Conservation (phyloP, 2,113 vertebrate species). For the Puntigrus tetrazona region DNA sequence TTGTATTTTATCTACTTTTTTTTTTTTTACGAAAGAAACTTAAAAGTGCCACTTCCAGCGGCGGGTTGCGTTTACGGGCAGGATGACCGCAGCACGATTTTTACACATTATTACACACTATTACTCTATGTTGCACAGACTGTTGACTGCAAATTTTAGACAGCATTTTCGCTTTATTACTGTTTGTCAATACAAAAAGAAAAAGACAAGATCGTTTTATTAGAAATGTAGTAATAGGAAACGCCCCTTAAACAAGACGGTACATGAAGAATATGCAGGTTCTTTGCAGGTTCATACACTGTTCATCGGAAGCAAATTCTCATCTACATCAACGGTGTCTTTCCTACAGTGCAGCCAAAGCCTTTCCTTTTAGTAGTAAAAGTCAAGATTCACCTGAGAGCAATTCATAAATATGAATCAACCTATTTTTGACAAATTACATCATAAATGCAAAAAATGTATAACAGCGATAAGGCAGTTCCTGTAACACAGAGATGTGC, state of each 20-base stretch:
- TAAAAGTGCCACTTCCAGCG: neutral
- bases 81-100: neutral
- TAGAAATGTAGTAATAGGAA: neutral
- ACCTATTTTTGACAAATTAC: no score
- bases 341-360: neutral
- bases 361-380: neutral
- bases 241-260: neutral
- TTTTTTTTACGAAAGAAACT: neutral
- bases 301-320: neutral
- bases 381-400: neutral
- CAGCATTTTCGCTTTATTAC: neutral
- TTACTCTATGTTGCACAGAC: neutral
- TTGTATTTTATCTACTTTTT: neutral
- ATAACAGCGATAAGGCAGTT: neutral
- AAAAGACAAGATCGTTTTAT: neutral
- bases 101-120: neutral
- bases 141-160: neutral
- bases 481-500: neutral
- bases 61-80: neutral
- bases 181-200: neutral
- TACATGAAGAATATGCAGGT: neutral
- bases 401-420: neutral
- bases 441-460: neutral
- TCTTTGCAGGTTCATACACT: neutral
- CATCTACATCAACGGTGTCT: neutral